Evolutionary conservation across 1,140 invertebrate species (phyloP), one percentile per base, ranked within the genome.

Genomic region (Dendrolimus kikuchii): DNA sequence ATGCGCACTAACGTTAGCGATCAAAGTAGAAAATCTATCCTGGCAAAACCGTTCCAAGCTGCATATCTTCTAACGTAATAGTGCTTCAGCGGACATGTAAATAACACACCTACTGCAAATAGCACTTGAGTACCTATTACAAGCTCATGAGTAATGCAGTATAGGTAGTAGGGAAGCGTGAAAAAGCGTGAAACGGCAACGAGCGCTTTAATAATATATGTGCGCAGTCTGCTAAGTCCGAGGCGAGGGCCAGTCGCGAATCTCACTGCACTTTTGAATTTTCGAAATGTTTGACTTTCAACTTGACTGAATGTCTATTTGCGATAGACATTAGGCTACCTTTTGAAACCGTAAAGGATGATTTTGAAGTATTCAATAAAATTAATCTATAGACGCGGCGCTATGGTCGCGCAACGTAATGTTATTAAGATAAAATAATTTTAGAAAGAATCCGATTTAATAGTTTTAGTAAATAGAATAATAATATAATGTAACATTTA

Each of bases 131-230:
- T 75, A 71, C 63, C 77, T 81, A 86, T 80, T 83, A 80, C 68
- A 68, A 65, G 52, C 72, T 84, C 77, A 84, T 81, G 66, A 80
- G 72, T 79, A 74, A 86, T 83, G 77, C 75, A 81, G 62, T 51
- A 60, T 67, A 71, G 70, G 71, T 74, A 77, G 62, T 63, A 67
- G 72, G 72, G 70, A 58, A 66, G 73, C 73, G 77, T 76, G 74
- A 86, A 82, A 81, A 82, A 77, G 71, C 72, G 70, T 68, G 64
- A 68, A n/a, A 23, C 62, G 55, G 61, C 64, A 60, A 63, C 58
- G 63, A 71, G 56, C 65, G 57, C 66, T 65, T 86, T 78, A 86
- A 84, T 86, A 86, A 78, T 84, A 73, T 62, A 86, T 81, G 79
- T 83, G 72, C 53, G 60, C 62, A 68, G 61, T 70, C 69, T 66